Percentiles rank a stretch among this genome's conserved stretches.
These are phyloP conservation scores for Liposcelis brunnea DNA, from an alignment of 2,888 invertebrate genomes.

Conservation along the genomic window DNA sequence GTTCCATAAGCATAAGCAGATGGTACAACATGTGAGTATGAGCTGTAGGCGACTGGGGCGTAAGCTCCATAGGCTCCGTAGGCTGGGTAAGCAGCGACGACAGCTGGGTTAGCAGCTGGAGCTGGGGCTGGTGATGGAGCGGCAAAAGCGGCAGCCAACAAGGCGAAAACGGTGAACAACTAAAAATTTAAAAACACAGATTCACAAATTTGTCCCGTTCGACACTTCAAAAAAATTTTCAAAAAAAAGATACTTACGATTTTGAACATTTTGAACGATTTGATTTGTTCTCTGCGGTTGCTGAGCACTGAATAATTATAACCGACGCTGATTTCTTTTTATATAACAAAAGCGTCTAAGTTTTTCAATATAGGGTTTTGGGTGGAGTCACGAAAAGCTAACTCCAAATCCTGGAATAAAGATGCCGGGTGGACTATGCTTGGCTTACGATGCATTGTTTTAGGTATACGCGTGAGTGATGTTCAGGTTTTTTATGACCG, in stretches of 20 bases:
- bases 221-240: too few relatives aligned
- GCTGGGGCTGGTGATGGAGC: background rate
- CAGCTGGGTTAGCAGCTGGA: background rate
- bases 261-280: slow-evolving; percentile 6
- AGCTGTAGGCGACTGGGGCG: background rate
- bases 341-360: background rate
- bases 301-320: slow-evolving; percentile 3
- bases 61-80: background rate
- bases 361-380: background rate
- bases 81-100: background rate
- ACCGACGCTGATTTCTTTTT: background rate
- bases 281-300: slow-evolving; percentile 5
- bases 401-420: too few relatives aligned
- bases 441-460: too few relatives aligned
- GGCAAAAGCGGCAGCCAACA: slow-evolving; percentile 7
- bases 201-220: too few relatives aligned
- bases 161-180: slow-evolving; percentile 7
- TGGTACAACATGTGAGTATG: too few relatives aligned
- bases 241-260: slow-evolving; percentile 6
- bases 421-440: too few relatives aligned
- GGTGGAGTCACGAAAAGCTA: slow-evolving; percentile 2
- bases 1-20: too few relatives aligned
- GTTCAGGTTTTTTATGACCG: too few relatives aligned
- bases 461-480: too few relatives aligned
- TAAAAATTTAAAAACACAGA: background rate